Evolutionary conservation across 2,113 vertebrate genomes (phyloP).

Genomic region (Myotis davidii): DNA sequence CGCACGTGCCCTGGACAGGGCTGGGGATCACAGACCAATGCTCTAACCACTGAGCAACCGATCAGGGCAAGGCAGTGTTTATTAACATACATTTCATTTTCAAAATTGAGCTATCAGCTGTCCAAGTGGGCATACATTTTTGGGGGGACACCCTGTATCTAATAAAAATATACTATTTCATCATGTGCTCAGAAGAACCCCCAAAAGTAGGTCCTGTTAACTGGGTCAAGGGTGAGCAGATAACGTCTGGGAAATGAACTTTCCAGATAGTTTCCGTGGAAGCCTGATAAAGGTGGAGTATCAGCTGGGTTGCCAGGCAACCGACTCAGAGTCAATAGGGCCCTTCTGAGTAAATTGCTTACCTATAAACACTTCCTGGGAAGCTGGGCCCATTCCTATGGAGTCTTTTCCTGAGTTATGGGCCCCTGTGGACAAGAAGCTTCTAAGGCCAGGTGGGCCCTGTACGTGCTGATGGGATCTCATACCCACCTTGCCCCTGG

Average conservation of each 20-base stretch:
- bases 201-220: not conserved
- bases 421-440: rapidly evolving
- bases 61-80: too few species aligned
- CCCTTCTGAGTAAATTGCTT: not conserved
- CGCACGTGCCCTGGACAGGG: too few species aligned
- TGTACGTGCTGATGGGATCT: rapidly evolving
- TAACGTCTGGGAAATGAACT: not conserved
- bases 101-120: too few species aligned
- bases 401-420: not conserved
- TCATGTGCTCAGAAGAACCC: not conserved
- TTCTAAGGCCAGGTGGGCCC: not conserved
- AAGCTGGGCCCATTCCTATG: not conserved
- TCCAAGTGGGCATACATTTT: too few species aligned
- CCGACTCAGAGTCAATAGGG: not conserved
- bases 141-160: too few species aligned
- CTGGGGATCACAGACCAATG: too few species aligned
- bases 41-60: too few species aligned
- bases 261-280: not conserved
- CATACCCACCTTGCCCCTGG: not conserved
- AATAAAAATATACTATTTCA: not conserved
- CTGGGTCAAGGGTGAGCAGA: not conserved
- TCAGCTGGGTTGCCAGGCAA: not conserved
- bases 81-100: too few species aligned
- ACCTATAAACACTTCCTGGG: too few species aligned
- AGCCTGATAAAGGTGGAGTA: not conserved